phyloP scores from a whole-genome alignment of 2,888 invertebrate species.

The Sipha maydis region DNA sequence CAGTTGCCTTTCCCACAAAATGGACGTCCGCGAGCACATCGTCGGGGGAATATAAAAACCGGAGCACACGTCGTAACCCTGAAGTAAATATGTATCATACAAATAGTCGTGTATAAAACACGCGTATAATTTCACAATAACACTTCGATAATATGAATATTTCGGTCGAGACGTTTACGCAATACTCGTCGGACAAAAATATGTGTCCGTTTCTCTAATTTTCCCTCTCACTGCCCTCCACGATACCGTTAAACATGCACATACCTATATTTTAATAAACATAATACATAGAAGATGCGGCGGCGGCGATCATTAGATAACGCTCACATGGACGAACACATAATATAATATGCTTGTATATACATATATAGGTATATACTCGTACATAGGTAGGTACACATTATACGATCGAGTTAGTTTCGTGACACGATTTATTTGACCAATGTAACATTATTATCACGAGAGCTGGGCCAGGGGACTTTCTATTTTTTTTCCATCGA shows the following conservation, averaged over 20 bases:
- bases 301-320: conserved; percentile 42
- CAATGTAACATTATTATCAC: conserved; percentile 36
- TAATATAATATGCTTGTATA: background rate
- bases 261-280: background rate
- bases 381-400: background rate
- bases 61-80: background rate
- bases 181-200: conserved; percentile 16
- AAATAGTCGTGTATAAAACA: too few species aligned
- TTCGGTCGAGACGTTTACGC: conserved; percentile 7
- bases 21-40: background rate
- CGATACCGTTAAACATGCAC: background rate
- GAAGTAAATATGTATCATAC: background rate
- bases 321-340: background rate
- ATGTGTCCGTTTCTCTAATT: background rate
- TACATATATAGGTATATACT: background rate
- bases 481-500: conserved; percentile 39
- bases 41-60: background rate
- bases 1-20: too few species aligned
- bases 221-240: background rate
- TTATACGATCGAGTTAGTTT: conserved; percentile 55
- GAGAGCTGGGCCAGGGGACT: conserved; percentile 40
- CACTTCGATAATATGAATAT: background rate
- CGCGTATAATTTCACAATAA: conserved; percentile 15
- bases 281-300: background rate
- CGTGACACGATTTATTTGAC: conserved; percentile 60